phyloP scores from a whole-genome alignment of 2,888 invertebrate species.

The Dryadula phaetusa region DNA sequence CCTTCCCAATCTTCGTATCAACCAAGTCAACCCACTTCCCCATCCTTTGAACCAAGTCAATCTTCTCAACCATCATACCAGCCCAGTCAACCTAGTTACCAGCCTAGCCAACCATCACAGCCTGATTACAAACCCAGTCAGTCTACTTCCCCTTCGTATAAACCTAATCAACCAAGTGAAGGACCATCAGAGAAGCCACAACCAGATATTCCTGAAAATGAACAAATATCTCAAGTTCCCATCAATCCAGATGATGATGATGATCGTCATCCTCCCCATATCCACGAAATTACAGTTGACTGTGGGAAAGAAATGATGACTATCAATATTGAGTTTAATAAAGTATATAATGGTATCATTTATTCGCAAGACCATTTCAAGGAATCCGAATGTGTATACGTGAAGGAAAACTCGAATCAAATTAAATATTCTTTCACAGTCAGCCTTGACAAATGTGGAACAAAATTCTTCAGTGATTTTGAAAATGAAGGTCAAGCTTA shows the following conservation, averaged over 20 bases:
- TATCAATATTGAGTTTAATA: slow-evolving; percentile 91
- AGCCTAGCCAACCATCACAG: slow-evolving; percentile 49
- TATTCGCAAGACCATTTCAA: slow-evolving; percentile 91
- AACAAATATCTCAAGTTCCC: slow-evolving; percentile 29
- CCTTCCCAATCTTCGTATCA: slow-evolving; percentile 52
- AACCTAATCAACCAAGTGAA: slow-evolving; percentile 38
- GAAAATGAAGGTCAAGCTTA: slow-evolving; percentile 91
- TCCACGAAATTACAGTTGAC: slow-evolving; percentile 89
- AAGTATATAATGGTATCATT: slow-evolving; percentile 90
- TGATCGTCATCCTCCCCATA: slow-evolving; percentile 89
- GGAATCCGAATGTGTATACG: slow-evolving; percentile 89
- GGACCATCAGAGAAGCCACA: slow-evolving; percentile 43
- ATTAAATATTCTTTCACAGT: slow-evolving; percentile 90
- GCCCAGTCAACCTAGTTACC: slow-evolving; percentile 55
- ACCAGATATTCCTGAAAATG: slow-evolving; percentile 43
- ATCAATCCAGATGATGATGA: slow-evolving; percentile 76
- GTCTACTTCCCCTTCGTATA: slow-evolving; percentile 43
- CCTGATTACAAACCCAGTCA: slow-evolving; percentile 51
- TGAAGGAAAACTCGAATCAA: slow-evolving; percentile 88
- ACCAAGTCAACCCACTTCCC: slow-evolving; percentile 47
- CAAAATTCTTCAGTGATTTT: slow-evolving; percentile 91
- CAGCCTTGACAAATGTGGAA: slow-evolving; percentile 90
- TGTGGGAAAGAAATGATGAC: slow-evolving; percentile 94
- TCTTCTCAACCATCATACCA: slow-evolving; percentile 56
- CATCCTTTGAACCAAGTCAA: slow-evolving; percentile 48